A percentile compares a stretch with the other conserved stretches of the same genome.
Evolutionary conservation across 2,113 vertebrate species (phyloP).

Genomic region (Pandion haliaetus): DNA sequence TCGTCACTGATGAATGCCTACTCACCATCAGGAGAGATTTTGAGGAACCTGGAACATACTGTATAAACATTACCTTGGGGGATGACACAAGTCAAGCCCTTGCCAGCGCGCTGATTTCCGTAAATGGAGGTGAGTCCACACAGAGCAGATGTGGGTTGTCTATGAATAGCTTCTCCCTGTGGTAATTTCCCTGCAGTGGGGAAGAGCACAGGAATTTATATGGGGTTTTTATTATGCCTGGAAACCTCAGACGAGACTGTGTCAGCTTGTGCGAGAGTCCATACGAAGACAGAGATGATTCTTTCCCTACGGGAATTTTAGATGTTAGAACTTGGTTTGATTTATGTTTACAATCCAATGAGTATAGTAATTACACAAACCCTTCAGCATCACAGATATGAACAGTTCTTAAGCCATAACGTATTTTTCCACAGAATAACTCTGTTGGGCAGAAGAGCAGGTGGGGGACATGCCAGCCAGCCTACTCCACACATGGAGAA

Average conservation of each 20-base stretch:
- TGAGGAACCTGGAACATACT: slow-evolving; percentile 84
- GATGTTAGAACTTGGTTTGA: neutral
- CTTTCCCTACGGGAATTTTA: neutral
- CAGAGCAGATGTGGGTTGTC: rapidly evolving
- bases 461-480: neutral
- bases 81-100: slow-evolving; percentile 81
- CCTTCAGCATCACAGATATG: neutral
- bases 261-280: neutral
- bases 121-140: slow-evolving; percentile 73
- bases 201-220: neutral
- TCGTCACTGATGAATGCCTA: slow-evolving; percentile 63
- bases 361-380: neutral
- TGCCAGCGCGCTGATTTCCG: slow-evolving; percentile 82
- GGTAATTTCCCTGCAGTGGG: neutral
- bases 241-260: neutral
- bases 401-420: neutral
- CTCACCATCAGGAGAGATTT: slow-evolving; percentile 84
- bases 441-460: neutral
- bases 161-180: neutral
- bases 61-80: slow-evolving; percentile 89
- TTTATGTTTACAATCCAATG: neutral
- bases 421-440: neutral
- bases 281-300: neutral
- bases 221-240: neutral
- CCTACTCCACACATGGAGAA: neutral